Conservation (phyloP, 2,888 invertebrate genomes). For the Calliopum simillimum region DNA sequence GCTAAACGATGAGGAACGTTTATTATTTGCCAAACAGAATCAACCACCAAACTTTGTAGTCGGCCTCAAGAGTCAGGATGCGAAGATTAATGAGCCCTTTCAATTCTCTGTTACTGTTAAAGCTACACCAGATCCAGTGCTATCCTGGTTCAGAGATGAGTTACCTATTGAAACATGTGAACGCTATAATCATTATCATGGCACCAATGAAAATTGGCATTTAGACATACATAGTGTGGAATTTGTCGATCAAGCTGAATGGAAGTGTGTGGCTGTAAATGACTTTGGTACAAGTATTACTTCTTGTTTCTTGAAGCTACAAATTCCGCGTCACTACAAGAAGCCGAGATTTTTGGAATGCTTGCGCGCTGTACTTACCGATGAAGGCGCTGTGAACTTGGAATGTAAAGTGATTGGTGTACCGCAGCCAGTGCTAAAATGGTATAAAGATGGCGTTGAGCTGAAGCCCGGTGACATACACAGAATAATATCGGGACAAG, state of each 20-base stretch:
- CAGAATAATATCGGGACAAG: constrained; percentile 89
- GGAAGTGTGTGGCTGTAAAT: constrained; percentile 91
- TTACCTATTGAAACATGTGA: constrained; percentile 77
- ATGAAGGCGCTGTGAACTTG: constrained; percentile 88
- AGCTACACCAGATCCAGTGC: constrained; percentile 81
- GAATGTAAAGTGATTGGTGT: constrained; percentile 95
- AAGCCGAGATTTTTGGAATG: constrained; percentile 89
- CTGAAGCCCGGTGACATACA: constrained; percentile 92
- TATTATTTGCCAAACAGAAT: constrained; percentile 74
- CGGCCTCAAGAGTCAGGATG: constrained; percentile 85
- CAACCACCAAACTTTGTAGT: constrained; percentile 87
- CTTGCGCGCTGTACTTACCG: constrained; percentile 84
- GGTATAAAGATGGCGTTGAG: constrained; percentile 93
- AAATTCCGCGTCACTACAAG: constrained; percentile 89
- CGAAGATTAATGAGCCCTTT: constrained; percentile 84
- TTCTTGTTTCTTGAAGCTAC: constrained; percentile 85
- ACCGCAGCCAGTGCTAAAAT: constrained; percentile 88
- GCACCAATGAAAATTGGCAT: constrained; percentile 78
- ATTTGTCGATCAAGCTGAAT: constrained; percentile 88
- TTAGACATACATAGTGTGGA: constrained; percentile 81
- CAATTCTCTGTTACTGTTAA: constrained; percentile 86
- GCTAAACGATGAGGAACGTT: constrained; percentile 85
- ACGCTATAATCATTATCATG: constrained; percentile 77
- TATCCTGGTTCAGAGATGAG: constrained; percentile 92
- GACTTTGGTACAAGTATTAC: constrained; percentile 91